Evolutionary conservation across 2,113 vertebrate genomes (phyloP).

Genomic region (Lycocorax pyrrhopterus): DNA sequence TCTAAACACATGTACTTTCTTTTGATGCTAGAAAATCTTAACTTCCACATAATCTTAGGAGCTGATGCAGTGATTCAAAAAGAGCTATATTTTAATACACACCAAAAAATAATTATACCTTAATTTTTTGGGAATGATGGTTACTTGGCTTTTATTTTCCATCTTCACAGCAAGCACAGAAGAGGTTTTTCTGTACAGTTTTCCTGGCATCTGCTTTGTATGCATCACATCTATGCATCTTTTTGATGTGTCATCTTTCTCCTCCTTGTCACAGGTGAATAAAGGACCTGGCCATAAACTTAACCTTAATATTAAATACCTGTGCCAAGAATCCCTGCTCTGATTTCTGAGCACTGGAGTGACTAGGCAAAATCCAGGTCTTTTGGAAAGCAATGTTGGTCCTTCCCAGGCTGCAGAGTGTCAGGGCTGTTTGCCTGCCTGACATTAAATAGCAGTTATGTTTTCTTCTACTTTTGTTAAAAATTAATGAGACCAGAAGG

Average conservation of each 20-base stretch:
- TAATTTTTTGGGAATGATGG: neutral
- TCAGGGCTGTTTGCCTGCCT: neutral
- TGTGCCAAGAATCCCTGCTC: neutral
- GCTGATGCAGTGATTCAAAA: neutral
- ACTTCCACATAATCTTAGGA: neutral
- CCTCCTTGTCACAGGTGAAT: neutral
- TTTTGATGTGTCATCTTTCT: neutral
- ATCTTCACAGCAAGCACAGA: neutral
- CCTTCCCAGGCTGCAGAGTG: neutral
- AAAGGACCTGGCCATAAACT: neutral
- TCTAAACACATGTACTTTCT: neutral
- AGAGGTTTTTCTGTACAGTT: neutral
- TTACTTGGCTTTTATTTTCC: neutral
- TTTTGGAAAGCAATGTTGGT: neutral
- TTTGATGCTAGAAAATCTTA: neutral
- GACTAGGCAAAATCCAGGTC: neutral
- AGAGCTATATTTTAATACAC: neutral
- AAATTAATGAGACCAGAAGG: neutral
- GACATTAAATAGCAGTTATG: neutral
- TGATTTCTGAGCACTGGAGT: neutral
- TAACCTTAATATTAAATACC: neutral
- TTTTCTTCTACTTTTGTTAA: neutral
- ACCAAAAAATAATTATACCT: neutral
- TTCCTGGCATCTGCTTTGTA: neutral
- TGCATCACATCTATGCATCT: neutral